Conservation (phyloP, 2,113 vertebrate species). For the Callaeas wilsoni region DNA sequence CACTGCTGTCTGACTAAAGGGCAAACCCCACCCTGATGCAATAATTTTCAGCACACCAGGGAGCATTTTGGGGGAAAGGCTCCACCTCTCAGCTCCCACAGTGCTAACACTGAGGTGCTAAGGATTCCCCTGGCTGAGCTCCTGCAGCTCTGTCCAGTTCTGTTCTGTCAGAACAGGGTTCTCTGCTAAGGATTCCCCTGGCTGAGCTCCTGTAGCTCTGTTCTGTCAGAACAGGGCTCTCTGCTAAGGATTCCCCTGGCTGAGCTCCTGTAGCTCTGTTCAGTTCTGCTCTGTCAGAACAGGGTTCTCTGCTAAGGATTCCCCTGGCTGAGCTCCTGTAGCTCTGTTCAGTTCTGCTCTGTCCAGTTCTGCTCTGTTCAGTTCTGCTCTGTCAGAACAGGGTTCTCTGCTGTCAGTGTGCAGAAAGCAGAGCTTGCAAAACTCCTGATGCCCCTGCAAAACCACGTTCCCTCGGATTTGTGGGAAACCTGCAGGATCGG, state of each 20-base stretch:
- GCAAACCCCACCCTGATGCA: neutral
- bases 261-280: neutral
- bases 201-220: neutral
- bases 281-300: too few relatives aligned
- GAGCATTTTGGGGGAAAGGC: neutral
- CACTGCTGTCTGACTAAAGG: constrained; percentile 6
- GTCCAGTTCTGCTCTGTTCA: too few relatives aligned
- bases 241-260: neutral
- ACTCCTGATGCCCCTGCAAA: neutral
- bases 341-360: neutral
- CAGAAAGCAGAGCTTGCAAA: neutral
- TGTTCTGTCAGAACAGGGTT: too few relatives aligned
- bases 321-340: neutral
- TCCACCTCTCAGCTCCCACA: neutral
- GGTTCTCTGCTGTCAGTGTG: neutral
- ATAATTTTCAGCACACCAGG: neutral
- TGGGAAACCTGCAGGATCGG: neutral
- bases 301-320: constrained; percentile 8
- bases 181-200: neutral
- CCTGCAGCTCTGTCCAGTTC: neutral
- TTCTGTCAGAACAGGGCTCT: too few relatives aligned
- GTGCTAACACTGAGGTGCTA: neutral
- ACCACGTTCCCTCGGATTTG: neutral
- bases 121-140: neutral
- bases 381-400: too few relatives aligned